Evolutionary conservation across 2,797 vertebrate species (phyloP).

Genomic region (Antennarius maculatus): DNA sequence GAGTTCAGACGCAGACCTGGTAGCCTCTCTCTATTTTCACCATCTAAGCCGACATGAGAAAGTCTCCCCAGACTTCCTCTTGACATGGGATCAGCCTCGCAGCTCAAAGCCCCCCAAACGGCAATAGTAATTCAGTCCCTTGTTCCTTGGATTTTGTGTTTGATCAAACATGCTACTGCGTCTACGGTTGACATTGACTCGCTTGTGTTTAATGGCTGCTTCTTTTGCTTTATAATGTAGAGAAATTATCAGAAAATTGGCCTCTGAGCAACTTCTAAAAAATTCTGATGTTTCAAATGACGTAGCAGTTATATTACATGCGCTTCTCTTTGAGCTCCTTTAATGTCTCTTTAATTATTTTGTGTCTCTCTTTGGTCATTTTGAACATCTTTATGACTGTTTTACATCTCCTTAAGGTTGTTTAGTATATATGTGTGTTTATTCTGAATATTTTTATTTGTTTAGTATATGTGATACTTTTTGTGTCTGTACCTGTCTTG

Average conservation of each 20-base stretch:
- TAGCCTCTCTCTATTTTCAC: slow-evolving; percentile 48
- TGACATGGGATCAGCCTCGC: slow-evolving; percentile 69
- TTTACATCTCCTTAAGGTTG: not conserved
- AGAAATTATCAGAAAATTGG: slow-evolving; percentile 32
- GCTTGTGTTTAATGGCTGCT: slow-evolving; percentile 43
- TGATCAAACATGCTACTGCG: slow-evolving; percentile 59
- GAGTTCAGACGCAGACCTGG: slow-evolving; percentile 68
- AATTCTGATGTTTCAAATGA: not conserved
- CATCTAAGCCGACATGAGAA: slow-evolving; percentile 55
- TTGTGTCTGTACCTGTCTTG: not conserved
- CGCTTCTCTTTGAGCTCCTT: not conserved
- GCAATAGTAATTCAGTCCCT: slow-evolving; percentile 50
- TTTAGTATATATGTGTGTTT: not conserved
- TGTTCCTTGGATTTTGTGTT: slow-evolving; percentile 49
- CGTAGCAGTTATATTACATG: not conserved
- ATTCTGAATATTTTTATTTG: not conserved
- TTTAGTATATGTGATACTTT: not conserved
- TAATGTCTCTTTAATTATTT: not conserved
- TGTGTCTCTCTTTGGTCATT: not conserved
- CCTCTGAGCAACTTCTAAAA: slow-evolving; percentile 8
- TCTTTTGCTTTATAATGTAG: slow-evolving; percentile 30
- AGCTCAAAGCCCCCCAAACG: slow-evolving; percentile 62
- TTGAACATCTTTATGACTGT: not conserved
- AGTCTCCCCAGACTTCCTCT: slow-evolving; percentile 59
- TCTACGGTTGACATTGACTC: slow-evolving; percentile 44